These are phyloP conservation scores for Mustela nigripes DNA, from an alignment of 2,113 vertebrate genomes.

Conservation along the genomic window DNA sequence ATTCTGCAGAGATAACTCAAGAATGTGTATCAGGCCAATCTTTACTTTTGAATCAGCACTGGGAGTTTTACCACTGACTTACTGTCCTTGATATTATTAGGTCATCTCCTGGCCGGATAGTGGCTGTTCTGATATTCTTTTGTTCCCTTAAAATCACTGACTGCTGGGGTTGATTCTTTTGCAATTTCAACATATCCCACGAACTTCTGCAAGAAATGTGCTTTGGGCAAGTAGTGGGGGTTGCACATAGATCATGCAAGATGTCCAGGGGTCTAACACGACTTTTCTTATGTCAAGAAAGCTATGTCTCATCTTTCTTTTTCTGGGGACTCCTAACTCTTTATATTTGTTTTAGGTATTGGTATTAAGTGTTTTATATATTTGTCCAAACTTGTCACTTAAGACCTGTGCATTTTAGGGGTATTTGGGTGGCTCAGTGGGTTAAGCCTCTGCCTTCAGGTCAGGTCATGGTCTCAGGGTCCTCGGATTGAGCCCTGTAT, in stretches of 20 bases:
- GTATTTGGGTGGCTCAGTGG: no score
- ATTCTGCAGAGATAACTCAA: background rate
- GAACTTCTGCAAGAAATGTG: background rate
- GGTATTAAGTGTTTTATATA: background rate
- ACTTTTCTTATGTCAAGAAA: background rate
- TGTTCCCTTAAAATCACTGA: background rate
- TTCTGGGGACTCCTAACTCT: background rate
- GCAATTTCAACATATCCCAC: background rate
- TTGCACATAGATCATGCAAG: background rate
- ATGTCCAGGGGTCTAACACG: background rate
- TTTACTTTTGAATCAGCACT: background rate
- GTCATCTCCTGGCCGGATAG: background rate
- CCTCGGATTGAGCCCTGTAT: no score
- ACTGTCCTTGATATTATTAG: background rate
- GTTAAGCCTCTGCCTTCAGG: no score
- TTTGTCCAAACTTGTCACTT: conserved; percentile 29
- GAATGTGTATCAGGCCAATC: background rate
- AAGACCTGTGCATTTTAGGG: background rate
- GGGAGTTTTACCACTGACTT: background rate
- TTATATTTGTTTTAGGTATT: background rate
- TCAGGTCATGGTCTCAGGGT: no score
- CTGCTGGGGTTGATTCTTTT: background rate
- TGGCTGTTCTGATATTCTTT: background rate
- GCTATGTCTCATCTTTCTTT: background rate
- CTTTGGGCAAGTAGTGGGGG: background rate